A percentile compares a stretch with the other conserved stretches of the same genome.
Conservation (phyloP, 2,797 vertebrate species). For the Hozukius guyotensis region DNA sequence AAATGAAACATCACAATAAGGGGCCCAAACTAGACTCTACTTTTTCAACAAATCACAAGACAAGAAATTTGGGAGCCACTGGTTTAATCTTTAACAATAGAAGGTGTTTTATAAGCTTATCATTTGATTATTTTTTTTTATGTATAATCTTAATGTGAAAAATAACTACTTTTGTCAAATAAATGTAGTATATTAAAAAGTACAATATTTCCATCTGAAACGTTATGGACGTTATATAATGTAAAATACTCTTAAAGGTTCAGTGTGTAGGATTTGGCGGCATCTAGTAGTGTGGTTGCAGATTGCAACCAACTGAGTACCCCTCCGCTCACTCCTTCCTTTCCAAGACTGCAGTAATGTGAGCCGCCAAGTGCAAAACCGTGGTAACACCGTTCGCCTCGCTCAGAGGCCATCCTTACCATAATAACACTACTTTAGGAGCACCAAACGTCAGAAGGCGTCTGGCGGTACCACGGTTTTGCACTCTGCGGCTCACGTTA, state of each 20-base stretch:
- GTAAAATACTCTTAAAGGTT: not conserved
- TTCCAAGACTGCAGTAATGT: too few relatives aligned
- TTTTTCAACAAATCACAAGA: not conserved
- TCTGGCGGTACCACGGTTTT: too few relatives aligned
- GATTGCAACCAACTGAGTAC: too few relatives aligned
- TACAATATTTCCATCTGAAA: not conserved
- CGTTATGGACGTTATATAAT: not conserved
- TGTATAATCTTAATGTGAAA: not conserved
- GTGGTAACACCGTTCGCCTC: too few relatives aligned
- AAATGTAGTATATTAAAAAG: not conserved
- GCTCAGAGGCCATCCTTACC: not conserved
- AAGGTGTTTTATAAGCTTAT: not conserved
- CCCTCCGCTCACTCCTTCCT: too few relatives aligned
- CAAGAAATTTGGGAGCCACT: not conserved
- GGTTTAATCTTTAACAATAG: not conserved
- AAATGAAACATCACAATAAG: not conserved
- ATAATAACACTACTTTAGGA: too few relatives aligned
- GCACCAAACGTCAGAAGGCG: too few relatives aligned
- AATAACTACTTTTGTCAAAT: not conserved
- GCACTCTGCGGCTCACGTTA: too few relatives aligned
- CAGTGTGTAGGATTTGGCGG: too few relatives aligned
- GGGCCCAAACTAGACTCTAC: too few relatives aligned
- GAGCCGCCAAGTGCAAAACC: too few relatives aligned
- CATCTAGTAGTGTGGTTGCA: too few relatives aligned
- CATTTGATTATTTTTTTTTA: not conserved